Evolutionary conservation across 2,888 invertebrate genomes (phyloP), one percentile per base, ranked within the genome.

Genomic region (Lepidochrysops patricia): DNA sequence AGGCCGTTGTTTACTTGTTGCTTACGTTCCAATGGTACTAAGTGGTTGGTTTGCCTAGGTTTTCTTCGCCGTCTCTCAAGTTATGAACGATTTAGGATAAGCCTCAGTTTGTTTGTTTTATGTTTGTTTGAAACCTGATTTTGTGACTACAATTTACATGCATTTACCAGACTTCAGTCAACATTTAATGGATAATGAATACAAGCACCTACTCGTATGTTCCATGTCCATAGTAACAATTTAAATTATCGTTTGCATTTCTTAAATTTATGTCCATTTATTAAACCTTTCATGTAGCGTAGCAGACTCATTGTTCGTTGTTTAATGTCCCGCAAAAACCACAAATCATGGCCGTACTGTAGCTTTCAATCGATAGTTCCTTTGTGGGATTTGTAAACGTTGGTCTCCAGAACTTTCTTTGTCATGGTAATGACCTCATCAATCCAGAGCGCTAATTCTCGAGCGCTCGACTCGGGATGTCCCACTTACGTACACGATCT

Each of bases 381-480:
- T 35, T 58, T 60, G 62, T 62, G 66, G 63, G 60, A 63, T 64
- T 63, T 63, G 61, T 67, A 65, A 64, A 64, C 64, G 64, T 62
- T 60, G 63, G 54, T 61, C 62, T 63, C 63, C 63, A 34, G 57
- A 48, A 56, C 35, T 57, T 61, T 65, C 67, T 69, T 70, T 70
- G 69, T 69, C 50, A 70, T 69, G 68, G 58, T 68, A 68, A 68
- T 69, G 32, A 61, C 52, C 62, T 63, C 60, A 64, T 64, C 61
- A 60, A 54, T 52, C 27, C 49, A n/a, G n/a, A n/a, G n/a, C n/a
- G n/a, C n/a, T n/a, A n/a, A n/a, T n/a, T n/a, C n/a, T n/a, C n/a
- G n/a, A n/a, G n/a, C n/a, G n/a, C n/a, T n/a, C n/a, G n/a, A n/a
- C n/a, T n/a, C n/a, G n/a, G n/a, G n/a, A n/a, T n/a, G n/a, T n/a